Conservation (phyloP, 2,888 invertebrate species). For the Serrognathus titanus region DNA sequence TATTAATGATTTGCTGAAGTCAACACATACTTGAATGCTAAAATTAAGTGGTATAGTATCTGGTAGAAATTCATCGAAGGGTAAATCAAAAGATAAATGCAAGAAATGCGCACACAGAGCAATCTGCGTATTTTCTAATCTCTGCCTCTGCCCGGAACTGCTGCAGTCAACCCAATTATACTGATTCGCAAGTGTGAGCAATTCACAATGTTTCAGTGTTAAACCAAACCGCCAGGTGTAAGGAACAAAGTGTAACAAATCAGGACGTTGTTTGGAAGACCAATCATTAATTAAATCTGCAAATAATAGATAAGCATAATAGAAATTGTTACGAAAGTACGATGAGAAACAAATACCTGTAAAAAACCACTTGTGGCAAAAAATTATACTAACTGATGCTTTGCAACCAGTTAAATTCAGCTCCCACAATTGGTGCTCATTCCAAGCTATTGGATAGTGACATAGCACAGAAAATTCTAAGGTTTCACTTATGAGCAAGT, state of each 20-base stretch:
- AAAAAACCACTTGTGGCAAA: slow-evolving; percentile 94
- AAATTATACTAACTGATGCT: slow-evolving; percentile 87
- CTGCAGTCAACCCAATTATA: slow-evolving; percentile 99
- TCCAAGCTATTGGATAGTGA: slow-evolving; percentile 92
- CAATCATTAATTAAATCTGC: slow-evolving; percentile 93
- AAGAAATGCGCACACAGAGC: slow-evolving; percentile 93
- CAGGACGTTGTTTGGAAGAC: slow-evolving; percentile 90
- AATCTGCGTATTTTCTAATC: slow-evolving; percentile 80
- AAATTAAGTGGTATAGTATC: slow-evolving; percentile 84
- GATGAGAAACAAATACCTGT: slow-evolving; percentile 53
- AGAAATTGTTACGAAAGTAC: background rate
- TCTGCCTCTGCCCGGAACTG: slow-evolving; percentile 73
- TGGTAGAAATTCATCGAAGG: slow-evolving; percentile 92
- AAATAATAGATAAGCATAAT: slow-evolving; percentile 12
- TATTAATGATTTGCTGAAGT: background rate
- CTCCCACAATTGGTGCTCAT: slow-evolving; percentile 94
- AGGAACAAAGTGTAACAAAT: slow-evolving; percentile 91
- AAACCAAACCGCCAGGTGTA: slow-evolving; percentile 94
- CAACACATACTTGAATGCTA: slow-evolving; percentile 71
- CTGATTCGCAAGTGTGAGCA: slow-evolving; percentile 90
- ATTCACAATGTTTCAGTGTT: slow-evolving; percentile 90
- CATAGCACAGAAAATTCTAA: slow-evolving; percentile 85
- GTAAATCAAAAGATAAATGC: slow-evolving; percentile 89
- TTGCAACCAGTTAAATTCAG: slow-evolving; percentile 90
- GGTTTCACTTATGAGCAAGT: slow-evolving; percentile 91